phyloP scores from a whole-genome alignment of 2,888 invertebrate genomes.

The Lasioglossum malachurum region DNA sequence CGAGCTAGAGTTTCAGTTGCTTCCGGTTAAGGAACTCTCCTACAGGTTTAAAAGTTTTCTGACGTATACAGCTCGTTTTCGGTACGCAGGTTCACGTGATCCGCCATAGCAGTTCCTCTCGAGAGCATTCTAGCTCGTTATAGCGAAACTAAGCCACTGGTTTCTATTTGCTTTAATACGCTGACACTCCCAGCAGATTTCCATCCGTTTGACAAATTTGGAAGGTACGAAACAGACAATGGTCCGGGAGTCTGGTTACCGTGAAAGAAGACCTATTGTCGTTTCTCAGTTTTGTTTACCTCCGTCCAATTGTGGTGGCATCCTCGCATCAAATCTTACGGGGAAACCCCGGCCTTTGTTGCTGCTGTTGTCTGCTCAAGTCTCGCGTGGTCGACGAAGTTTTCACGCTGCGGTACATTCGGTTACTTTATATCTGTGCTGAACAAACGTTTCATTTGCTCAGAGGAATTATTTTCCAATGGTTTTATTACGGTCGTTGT shows the following conservation, averaged over 20 bases:
- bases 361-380: constrained; percentile 10
- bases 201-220: constrained; percentile 52
- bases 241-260: constrained; percentile 72
- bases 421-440: not conserved
- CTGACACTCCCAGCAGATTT: constrained; percentile 51
- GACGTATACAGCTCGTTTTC: not conserved
- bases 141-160: constrained; percentile 37
- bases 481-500: not conserved
- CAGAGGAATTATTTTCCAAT: not conserved
- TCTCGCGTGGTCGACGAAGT: constrained; percentile 56
- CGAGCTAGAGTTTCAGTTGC: not conserved
- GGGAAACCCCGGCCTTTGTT: constrained; percentile 33
- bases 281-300: constrained; percentile 79
- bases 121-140: constrained; percentile 42
- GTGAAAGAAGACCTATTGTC: constrained; percentile 73
- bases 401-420: constrained; percentile 52
- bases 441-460: not conserved
- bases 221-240: constrained; percentile 71
- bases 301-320: constrained; percentile 74
- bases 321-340: constrained; percentile 65
- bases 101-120: constrained; percentile 1
- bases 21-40: not conserved
- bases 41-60: not conserved
- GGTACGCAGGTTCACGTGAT: not conserved
- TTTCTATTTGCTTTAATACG: constrained; percentile 75